Percentiles rank a stretch among this genome's conserved stretches.
Evolutionary conservation across 2,113 vertebrate species (phyloP).

Genomic region (Neotragus moschatus): DNA sequence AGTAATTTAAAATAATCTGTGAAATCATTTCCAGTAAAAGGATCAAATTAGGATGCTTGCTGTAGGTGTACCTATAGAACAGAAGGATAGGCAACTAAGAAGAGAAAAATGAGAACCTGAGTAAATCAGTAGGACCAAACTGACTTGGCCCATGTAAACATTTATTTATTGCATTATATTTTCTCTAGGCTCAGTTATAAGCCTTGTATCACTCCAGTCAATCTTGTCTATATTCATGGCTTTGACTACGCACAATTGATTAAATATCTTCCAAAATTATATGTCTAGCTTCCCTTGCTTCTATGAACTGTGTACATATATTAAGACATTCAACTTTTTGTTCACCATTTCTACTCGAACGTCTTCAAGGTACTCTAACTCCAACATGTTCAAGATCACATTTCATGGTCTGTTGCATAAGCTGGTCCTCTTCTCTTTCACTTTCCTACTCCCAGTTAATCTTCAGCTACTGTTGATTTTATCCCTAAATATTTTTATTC

Average conservation of each 20-base stretch:
- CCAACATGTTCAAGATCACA: neutral
- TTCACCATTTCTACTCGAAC: neutral
- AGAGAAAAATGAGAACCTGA: neutral
- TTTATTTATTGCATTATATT: neutral
- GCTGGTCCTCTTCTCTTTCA: neutral
- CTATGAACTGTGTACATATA: neutral
- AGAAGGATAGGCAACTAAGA: neutral
- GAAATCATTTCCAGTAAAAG: neutral
- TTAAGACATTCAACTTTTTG: neutral
- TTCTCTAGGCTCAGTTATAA: neutral
- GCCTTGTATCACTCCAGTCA: neutral
- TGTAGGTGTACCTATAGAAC: neutral
- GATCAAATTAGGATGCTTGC: conserved; percentile 24
- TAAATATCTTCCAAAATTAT: neutral
- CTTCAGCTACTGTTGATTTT: neutral
- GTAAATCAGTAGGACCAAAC: neutral
- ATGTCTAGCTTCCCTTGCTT: neutral
- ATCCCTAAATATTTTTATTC: neutral
- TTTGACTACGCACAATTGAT: neutral
- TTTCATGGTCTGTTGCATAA: neutral
- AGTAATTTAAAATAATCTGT: conserved; percentile 45
- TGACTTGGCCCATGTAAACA: neutral
- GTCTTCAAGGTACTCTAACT: neutral
- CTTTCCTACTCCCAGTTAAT: neutral
- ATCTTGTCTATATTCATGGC: neutral